Evolutionary conservation across 1,140 invertebrate species (phyloP).

Genomic region (Steinernema feltiae): DNA sequence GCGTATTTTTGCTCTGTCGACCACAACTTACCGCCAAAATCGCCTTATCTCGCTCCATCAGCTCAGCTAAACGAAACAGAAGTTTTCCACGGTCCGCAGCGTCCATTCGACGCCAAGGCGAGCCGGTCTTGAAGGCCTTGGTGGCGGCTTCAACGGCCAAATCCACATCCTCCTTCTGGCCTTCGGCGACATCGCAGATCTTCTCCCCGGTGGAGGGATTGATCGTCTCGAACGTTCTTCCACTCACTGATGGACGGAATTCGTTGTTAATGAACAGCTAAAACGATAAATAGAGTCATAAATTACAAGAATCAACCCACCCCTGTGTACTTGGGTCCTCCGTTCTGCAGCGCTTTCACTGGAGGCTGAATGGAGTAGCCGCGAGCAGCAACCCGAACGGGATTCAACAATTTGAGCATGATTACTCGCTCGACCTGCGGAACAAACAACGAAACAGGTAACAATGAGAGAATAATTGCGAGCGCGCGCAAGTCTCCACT

Average conservation of each 20-base stretch:
- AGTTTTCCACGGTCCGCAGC: conserved; percentile 64
- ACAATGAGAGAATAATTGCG: no score
- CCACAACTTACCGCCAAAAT: conserved; percentile 65
- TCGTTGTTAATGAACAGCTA: conserved; percentile 89
- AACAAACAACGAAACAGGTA: no score
- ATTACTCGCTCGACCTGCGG: no score
- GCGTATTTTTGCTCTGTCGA: neutral
- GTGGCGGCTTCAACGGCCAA: conserved; percentile 65
- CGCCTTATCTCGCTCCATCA: conserved; percentile 69
- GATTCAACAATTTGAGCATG: no score
- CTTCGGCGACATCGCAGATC: conserved; percentile 75
- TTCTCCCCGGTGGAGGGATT: conserved; percentile 75
- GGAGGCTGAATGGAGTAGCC: no score
- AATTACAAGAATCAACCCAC: neutral
- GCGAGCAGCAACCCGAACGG: no score
- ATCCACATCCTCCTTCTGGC: conserved; percentile 63
- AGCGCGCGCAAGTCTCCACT: no score
- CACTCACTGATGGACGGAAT: conserved; percentile 74
- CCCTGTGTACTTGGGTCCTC: neutral
- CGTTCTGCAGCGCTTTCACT: neutral
- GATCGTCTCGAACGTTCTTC: conserved; percentile 78
- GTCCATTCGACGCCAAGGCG: conserved; percentile 74
- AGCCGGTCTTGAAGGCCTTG: conserved; percentile 69
- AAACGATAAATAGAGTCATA: conserved; percentile 53
- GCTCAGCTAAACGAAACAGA: conserved; percentile 67